phyloP scores from a whole-genome alignment of 2,797 vertebrate species.

The Ptychadena robeensis region DNA sequence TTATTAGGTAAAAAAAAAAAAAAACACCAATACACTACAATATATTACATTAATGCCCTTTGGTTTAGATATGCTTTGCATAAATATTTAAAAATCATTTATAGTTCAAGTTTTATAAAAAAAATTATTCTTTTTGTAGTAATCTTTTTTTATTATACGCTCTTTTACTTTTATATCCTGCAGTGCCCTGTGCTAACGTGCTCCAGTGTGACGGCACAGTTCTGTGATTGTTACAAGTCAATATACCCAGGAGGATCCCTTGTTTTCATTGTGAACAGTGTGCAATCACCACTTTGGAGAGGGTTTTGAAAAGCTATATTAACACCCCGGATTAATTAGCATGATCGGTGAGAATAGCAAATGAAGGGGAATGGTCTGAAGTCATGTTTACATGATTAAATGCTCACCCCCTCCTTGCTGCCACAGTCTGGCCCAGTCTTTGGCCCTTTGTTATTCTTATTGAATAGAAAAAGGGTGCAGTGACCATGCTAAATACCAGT shows the following conservation, averaged over 20 bases:
- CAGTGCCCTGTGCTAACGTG: not conserved
- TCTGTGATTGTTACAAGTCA: constrained; percentile 11
- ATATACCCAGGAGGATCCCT: constrained; percentile 26
- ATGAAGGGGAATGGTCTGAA: constrained; percentile 61
- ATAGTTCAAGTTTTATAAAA: too few species aligned
- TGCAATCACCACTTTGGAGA: constrained; percentile 39
- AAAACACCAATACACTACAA: too few species aligned
- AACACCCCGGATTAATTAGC: constrained; percentile 59
- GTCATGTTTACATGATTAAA: constrained; percentile 63
- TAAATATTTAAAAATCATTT: too few species aligned
- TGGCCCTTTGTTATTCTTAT: constrained; percentile 56
- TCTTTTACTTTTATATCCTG: not conserved
- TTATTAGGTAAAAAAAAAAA: too few species aligned
- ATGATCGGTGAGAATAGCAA: constrained; percentile 52
- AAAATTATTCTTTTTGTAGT: too few species aligned
- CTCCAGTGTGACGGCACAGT: not conserved
- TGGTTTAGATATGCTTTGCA: too few species aligned
- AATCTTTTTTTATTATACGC: too few species aligned
- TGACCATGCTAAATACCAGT: constrained; percentile 59
- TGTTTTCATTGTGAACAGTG: constrained; percentile 48
- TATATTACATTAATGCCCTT: too few species aligned
- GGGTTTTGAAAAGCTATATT: constrained; percentile 50
- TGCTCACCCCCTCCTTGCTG: constrained; percentile 54
- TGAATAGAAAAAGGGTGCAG: constrained; percentile 57
- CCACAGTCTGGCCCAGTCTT: constrained; percentile 54